These are phyloP conservation scores for Centruroides sculpturatus DNA, from an alignment of 1,140 invertebrate genomes.

Conservation along the genomic window DNA sequence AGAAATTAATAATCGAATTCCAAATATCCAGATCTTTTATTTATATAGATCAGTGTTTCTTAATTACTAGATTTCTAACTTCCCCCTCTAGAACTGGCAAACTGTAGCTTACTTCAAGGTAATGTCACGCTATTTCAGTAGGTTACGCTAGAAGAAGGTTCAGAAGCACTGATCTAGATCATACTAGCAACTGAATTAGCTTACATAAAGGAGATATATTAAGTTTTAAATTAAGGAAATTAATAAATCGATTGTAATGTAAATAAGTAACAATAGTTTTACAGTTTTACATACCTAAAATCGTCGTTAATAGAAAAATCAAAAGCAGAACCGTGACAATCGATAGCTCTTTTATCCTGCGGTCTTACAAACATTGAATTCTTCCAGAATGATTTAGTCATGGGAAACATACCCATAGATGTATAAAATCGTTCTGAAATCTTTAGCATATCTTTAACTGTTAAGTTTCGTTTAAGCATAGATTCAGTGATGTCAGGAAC, in stretches of 20 bases:
- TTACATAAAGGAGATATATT: too few relatives aligned
- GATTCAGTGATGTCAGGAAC: conserved; percentile 50
- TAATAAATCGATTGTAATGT: too few relatives aligned
- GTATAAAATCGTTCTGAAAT: conserved; percentile 71
- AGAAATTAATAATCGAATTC: too few relatives aligned
- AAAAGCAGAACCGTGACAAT: conserved; percentile 81
- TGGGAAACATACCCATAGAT: conserved; percentile 61
- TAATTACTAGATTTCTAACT: too few relatives aligned
- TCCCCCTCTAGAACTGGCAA: too few relatives aligned
- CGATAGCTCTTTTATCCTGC: conserved; percentile 42
- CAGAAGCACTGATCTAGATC: too few relatives aligned
- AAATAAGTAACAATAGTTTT: too few relatives aligned
- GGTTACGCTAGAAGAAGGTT: too few relatives aligned
- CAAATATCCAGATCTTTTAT: too few relatives aligned
- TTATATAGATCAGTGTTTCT: too few relatives aligned
- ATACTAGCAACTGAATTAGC: too few relatives aligned
- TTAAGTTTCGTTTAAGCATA: conserved; percentile 55
- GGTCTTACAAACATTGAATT: conserved; percentile 36
- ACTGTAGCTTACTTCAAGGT: not conserved
- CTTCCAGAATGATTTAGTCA: conserved; percentile 47
- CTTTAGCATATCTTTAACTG: conserved; percentile 54
- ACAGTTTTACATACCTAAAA: conserved; percentile 45
- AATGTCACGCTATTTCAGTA: not conserved
- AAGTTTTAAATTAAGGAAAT: too few relatives aligned
- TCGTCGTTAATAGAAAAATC: conserved; percentile 73